Evolutionary conservation across 1,140 invertebrate species (phyloP), one percentile per base, ranked within the genome.

Genomic region (Paralvinella palmiformis): DNA sequence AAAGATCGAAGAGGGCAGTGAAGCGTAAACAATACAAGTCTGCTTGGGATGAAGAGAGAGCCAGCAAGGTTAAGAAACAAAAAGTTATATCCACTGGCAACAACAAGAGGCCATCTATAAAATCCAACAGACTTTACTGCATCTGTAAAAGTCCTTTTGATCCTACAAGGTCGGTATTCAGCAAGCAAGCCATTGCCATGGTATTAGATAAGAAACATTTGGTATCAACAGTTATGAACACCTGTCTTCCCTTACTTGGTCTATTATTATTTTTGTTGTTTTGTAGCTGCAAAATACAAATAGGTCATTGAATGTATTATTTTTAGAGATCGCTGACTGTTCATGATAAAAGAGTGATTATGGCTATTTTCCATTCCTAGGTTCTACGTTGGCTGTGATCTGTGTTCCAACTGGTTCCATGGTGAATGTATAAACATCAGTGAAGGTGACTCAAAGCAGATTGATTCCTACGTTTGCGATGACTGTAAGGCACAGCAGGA

Each of bases 371-470:
- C 41, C 66, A 22, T 50, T 27, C 64, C 2, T 73, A 94, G 91
- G 76, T 97, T 98, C 79, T 98, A 98, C 80, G 97, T 99, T 73
- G 96, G 94, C 73, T 99, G 96, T 81, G 95, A 99, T 79, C 87
- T 89, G 61, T 99, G 96, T 83, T 92, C 96, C 78, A 94, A 96
- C 80, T 99, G 96, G 96, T 98, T 97, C 82, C 96, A 99, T 80
- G 96, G 96, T 4, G 85, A 90, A 53, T 99, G 96, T 81, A 94
- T 99, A 7, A 92, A 92, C 20, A 94, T 98, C 73, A 81, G 96
- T 32, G 92, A 95, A 75, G 89, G 89, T 2, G 91, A 96, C 78
- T 92, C 92, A 69, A 92, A 95, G 73, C 89, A 89, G 72, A 96
- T 98, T 67, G 93, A 96, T 71, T 91, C 95, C 73, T 98, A 97